Evolutionary conservation across 2,797 vertebrate genomes (phyloP).

Genomic region (Nannoperca australis): DNA sequence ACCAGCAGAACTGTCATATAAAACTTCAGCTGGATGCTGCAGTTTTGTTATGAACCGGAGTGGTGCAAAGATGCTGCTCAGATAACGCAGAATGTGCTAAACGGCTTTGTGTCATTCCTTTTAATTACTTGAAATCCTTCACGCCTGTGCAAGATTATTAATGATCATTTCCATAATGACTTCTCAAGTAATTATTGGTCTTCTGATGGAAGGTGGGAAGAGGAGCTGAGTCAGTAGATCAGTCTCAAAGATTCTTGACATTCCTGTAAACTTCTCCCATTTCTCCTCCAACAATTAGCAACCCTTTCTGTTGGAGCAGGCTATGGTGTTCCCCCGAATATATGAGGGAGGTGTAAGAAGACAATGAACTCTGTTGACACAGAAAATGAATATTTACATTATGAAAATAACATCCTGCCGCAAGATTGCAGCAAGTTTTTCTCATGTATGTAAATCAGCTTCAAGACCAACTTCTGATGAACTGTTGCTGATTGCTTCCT

Average conservation of each 20-base stretch:
- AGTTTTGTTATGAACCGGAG: slow-evolving; percentile 16
- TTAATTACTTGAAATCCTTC: slow-evolving; percentile 49
- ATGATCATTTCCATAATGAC: too few species aligned
- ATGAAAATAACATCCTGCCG: slow-evolving; percentile 5
- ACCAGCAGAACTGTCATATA: slow-evolving; percentile 14
- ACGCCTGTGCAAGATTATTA: slow-evolving; percentile 37
- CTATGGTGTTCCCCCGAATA: background rate
- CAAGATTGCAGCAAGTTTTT: background rate
- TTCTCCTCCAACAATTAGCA: slow-evolving; percentile 25
- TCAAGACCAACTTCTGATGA: slow-evolving; percentile 25
- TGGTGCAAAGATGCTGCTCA: background rate
- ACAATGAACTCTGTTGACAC: background rate
- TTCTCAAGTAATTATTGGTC: too few species aligned
- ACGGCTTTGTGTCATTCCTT: slow-evolving; percentile 51
- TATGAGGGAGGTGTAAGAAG: background rate
- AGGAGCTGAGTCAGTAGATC: slow-evolving; percentile 59
- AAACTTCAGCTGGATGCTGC: slow-evolving; percentile 37
- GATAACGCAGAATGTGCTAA: slow-evolving; percentile 34
- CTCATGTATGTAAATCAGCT: slow-evolving; percentile 31
- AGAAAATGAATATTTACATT: slow-evolving; percentile 9
- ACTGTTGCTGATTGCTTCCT: slow-evolving; percentile 31
- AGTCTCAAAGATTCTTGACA: slow-evolving; percentile 37
- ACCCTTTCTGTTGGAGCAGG: background rate
- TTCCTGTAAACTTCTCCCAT: slow-evolving; percentile 5
- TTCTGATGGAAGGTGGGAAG: slow-evolving; percentile 36